These are phyloP conservation scores for Asbolus verrucosus DNA, from an alignment of 1,140 invertebrate genomes.

Conservation along the genomic window DNA sequence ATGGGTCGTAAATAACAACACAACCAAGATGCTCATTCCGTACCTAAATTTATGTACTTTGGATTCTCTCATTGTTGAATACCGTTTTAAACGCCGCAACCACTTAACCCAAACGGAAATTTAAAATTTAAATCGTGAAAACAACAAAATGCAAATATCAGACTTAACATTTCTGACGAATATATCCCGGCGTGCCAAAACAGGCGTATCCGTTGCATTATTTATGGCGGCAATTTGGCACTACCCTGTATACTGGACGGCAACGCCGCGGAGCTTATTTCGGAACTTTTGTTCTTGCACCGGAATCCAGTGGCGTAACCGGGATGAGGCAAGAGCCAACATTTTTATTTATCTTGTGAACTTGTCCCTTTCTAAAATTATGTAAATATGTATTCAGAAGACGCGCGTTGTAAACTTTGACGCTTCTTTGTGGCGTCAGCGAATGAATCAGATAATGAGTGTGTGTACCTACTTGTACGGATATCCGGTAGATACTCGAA, in stretches of 20 bases:
- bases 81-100: too few species aligned
- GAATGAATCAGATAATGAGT: conserved; percentile 35
- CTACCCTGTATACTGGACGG: background rate
- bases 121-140: background rate
- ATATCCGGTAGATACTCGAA: conserved; percentile 44
- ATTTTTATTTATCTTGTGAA: background rate
- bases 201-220: background rate
- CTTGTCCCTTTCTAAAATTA: background rate
- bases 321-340: background rate
- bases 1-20: too few species aligned
- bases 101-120: background rate
- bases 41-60: too few species aligned
- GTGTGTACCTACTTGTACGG: conserved; percentile 33
- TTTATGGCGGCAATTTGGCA: background rate
- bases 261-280: too few species aligned
- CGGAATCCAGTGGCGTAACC: background rate
- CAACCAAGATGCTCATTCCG: too few species aligned
- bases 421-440: conserved; percentile 22
- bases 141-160: background rate
- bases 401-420: background rate
- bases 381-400: conserved; percentile 9
- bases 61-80: too few species aligned
- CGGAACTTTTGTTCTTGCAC: too few species aligned
- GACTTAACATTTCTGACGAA: too few species aligned
- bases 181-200: too few species aligned